phyloP scores from a whole-genome alignment of 2,113 vertebrate species.

The Muntiacus muntjak region DNA sequence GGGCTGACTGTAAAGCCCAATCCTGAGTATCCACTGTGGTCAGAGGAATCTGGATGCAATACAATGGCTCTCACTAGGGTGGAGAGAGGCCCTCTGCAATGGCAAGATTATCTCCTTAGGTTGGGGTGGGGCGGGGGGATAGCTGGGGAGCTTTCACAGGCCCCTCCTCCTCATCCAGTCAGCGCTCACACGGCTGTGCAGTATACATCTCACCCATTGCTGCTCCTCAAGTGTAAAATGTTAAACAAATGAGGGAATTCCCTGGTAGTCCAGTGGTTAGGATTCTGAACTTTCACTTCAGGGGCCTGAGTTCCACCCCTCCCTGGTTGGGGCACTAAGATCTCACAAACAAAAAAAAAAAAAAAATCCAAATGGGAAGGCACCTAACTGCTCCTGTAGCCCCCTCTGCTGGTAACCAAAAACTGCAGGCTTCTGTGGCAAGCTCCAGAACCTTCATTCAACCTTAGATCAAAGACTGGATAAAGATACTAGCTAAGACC shows the following conservation, averaged over 20 bases:
- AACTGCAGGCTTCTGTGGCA: not conserved
- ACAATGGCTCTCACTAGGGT: not conserved
- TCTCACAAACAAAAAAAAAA: not conserved
- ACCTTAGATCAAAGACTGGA: not conserved
- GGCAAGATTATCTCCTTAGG: not conserved
- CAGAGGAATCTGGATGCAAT: not conserved
- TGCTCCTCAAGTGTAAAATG: not conserved
- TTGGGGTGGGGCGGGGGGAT: not conserved
- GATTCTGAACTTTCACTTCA: not conserved
- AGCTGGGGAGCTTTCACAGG: not conserved
- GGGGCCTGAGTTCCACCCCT: not conserved
- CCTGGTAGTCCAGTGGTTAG: not conserved
- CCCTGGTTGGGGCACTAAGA: not conserved
- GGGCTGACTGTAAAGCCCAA: not conserved
- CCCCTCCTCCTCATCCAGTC: not conserved
- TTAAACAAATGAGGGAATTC: not conserved
- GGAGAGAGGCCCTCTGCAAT: not conserved
- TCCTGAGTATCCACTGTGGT: not conserved
- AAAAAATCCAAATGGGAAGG: not conserved
- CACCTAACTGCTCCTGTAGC: not conserved
- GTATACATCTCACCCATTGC: not conserved
- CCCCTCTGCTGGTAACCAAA: conserved; percentile 40
- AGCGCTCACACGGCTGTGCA: not conserved
- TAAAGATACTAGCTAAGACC: not conserved
- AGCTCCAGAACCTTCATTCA: not conserved